A percentile compares a stretch with the other conserved stretches of the same genome.
Conservation (phyloP, 2,888 invertebrate species). For the Gasteruption jaculator region DNA sequence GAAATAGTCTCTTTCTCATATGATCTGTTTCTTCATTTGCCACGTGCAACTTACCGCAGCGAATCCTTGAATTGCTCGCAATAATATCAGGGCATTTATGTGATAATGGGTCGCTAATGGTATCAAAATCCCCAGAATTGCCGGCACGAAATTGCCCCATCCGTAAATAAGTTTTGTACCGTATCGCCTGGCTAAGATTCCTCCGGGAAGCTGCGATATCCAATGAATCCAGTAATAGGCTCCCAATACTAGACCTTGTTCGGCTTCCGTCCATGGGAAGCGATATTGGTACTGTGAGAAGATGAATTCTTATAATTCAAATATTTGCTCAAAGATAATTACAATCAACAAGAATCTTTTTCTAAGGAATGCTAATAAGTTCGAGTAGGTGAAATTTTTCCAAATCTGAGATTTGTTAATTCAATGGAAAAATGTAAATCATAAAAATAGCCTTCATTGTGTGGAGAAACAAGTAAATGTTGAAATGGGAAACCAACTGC, state of each 20-base stretch:
- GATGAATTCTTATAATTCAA: too few relatives aligned
- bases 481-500: too few relatives aligned
- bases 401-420: too few relatives aligned
- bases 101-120: conserved; percentile 63
- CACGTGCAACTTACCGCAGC: conserved; percentile 61
- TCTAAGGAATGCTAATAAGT: too few relatives aligned
- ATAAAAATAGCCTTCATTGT: too few relatives aligned
- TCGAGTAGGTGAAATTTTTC: too few relatives aligned
- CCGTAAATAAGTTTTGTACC: conserved; percentile 72
- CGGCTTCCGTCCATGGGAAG: conserved; percentile 63
- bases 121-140: conserved; percentile 62
- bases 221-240: conserved; percentile 73
- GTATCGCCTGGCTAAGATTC: conserved; percentile 63
- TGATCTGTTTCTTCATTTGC: background rate
- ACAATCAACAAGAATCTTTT: too few relatives aligned
- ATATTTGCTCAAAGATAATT: too few relatives aligned
- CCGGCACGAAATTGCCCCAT: conserved; percentile 60
- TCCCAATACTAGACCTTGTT: conserved; percentile 62
- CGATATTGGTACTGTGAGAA: conserved; percentile 33
- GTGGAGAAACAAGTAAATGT: too few relatives aligned
- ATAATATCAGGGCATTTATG: conserved; percentile 55
- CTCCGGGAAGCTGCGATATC: conserved; percentile 69
- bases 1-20: too few relatives aligned
- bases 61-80: conserved; percentile 66
- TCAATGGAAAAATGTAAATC: too few relatives aligned